Percentiles rank a stretch among this genome's conserved stretches.
phyloP scores from a whole-genome alignment of 2,888 invertebrate genomes.

The Byasa hedistus region DNA sequence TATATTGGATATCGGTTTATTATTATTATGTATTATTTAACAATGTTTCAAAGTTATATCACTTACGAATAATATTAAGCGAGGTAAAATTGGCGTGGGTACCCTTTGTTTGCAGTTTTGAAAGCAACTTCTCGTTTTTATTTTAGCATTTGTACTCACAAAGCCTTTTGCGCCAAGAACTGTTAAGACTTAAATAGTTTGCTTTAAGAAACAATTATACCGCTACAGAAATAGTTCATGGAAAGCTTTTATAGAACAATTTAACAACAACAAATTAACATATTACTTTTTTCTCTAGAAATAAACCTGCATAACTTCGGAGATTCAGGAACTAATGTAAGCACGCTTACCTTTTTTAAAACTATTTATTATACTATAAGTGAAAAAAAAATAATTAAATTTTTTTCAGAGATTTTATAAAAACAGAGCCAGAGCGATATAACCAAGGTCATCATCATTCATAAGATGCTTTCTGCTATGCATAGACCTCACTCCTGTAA shows the following conservation, averaged over 20 bases:
- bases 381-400: too few species aligned
- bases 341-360: too few species aligned
- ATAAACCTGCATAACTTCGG: too few species aligned
- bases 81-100: not conserved
- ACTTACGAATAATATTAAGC: not conserved
- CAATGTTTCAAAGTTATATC: not conserved
- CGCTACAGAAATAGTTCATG: slow-evolving; percentile 5
- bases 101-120: not conserved
- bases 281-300: not conserved
- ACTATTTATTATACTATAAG: too few species aligned
- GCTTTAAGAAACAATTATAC: slow-evolving; percentile 20
- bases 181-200: slow-evolving; percentile 13
- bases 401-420: too few species aligned
- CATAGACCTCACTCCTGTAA: too few species aligned
- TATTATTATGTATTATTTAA: not conserved
- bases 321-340: too few species aligned
- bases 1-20: too few species aligned
- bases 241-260: slow-evolving; percentile 9
- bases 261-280: slow-evolving; percentile 2
- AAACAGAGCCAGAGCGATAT: too few species aligned
- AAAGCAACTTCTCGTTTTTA: not conserved
- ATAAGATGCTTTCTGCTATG: too few species aligned
- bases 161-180: slow-evolving; percentile 1
- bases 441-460: too few species aligned
- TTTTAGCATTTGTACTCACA: not conserved